Conservation (phyloP, 2,888 invertebrate species). For the Amphiduros pacificus region DNA sequence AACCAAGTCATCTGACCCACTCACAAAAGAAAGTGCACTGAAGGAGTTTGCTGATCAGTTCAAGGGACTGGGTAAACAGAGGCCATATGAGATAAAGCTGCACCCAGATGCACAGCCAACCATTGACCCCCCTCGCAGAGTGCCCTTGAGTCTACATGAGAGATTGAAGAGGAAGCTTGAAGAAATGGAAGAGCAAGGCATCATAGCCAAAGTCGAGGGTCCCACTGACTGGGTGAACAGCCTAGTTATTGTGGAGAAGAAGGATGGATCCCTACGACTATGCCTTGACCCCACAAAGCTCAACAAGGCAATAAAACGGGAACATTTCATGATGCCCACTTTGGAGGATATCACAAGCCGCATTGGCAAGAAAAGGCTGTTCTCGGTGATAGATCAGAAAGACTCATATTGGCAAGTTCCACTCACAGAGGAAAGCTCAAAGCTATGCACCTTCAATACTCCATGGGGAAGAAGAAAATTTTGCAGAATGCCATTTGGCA, state of each 20-base stretch:
- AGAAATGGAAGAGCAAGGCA: background rate
- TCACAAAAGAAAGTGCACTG: background rate
- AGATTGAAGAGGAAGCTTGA: background rate
- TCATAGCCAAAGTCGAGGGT: background rate
- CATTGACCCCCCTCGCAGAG: background rate
- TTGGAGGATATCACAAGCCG: slow-evolving; percentile 27
- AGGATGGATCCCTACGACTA: slow-evolving; percentile 24
- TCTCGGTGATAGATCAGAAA: slow-evolving; percentile 30
- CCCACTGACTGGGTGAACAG: slow-evolving; percentile 12
- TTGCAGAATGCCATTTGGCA: background rate
- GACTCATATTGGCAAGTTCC: slow-evolving; percentile 27
- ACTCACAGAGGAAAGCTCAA: background rate
- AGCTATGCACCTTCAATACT: slow-evolving; percentile 2
- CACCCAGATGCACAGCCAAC: background rate
- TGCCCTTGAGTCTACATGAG: background rate
- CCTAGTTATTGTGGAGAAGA: slow-evolving; percentile 15
- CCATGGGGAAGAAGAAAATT: background rate
- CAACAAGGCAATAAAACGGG: slow-evolving; percentile 24
- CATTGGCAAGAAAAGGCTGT: slow-evolving; percentile 20
- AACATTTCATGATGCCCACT: slow-evolving; percentile 22
- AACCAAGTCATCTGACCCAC: no score
- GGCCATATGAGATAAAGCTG: background rate
- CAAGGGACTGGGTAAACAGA: slow-evolving; percentile 1
- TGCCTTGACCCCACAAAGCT: slow-evolving; percentile 27
- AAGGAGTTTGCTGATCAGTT: slow-evolving; percentile 2